phyloP scores from a whole-genome alignment of 2,113 vertebrate genomes.

The Anolis carolinensis region DNA sequence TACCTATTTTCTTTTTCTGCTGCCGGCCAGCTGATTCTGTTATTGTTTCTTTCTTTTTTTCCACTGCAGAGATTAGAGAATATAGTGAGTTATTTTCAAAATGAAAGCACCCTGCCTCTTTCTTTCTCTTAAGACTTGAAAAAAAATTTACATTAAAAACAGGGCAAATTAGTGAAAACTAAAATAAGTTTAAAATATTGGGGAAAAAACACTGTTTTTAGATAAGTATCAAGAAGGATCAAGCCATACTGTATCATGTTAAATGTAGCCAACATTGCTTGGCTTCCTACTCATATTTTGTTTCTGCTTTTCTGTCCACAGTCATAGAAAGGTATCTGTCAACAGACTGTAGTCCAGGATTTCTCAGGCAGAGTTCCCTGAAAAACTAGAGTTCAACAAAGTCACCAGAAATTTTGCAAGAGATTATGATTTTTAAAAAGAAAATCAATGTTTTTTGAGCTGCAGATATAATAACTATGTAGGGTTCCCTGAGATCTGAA shows the following conservation, averaged over 20 bases:
- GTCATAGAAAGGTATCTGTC: neutral
- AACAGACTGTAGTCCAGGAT: no score
- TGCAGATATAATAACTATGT: no score
- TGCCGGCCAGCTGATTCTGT: slow-evolving; percentile 96
- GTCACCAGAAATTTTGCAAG: no score
- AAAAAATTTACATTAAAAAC: neutral
- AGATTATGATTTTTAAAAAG: no score
- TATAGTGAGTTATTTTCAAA: slow-evolving; percentile 36
- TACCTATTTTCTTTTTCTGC: slow-evolving; percentile 99
- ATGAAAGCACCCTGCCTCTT: neutral
- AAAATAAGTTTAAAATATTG: neutral
- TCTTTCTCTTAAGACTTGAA: neutral
- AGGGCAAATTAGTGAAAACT: slow-evolving; percentile 3
- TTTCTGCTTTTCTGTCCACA: neutral
- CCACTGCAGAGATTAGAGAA: slow-evolving; percentile 80
- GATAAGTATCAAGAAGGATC: neutral
- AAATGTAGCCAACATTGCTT: slow-evolving; percentile 36
- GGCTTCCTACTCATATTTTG: neutral
- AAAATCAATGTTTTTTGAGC: no score
- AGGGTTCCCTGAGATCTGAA: no score
- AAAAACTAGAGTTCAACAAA: no score
- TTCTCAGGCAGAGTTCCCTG: no score
- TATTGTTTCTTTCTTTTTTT: slow-evolving; percentile 98
- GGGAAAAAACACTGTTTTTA: no score
- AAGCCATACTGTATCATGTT: neutral